Evolutionary conservation across 1,140 invertebrate genomes (phyloP).

Genomic region (Drosophila repleta): DNA sequence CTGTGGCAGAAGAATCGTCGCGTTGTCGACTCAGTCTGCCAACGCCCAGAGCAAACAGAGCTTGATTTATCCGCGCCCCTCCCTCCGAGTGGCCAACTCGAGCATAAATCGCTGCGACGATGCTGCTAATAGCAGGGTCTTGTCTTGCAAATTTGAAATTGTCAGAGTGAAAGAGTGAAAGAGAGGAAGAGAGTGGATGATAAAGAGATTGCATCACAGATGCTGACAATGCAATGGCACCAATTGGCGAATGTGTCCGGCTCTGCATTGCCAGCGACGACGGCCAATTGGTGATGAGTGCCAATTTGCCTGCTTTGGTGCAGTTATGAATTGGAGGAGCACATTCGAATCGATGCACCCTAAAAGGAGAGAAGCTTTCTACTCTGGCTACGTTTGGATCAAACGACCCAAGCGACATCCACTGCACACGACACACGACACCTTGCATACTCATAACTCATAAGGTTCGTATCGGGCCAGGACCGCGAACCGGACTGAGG

Average conservation of each 20-base stretch:
- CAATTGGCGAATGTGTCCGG: constrained; percentile 61
- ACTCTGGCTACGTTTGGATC: constrained; percentile 35
- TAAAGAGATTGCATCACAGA: constrained; percentile 60
- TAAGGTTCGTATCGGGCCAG: constrained; percentile 29
- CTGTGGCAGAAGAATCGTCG: constrained; percentile 30
- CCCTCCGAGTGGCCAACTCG: constrained; percentile 7
- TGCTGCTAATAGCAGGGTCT: constrained; percentile 61
- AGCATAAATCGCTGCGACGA: constrained; percentile 58
- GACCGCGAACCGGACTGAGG: constrained; percentile 29
- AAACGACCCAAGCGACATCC: constrained; percentile 25
- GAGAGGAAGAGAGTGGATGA: constrained; percentile 24
- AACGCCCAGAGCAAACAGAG: constrained; percentile 71
- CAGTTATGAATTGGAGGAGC: constrained; percentile 23
- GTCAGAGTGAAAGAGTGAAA: background rate
- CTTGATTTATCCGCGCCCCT: constrained; percentile 36
- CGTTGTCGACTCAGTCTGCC: constrained; percentile 45
- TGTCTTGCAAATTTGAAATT: constrained; percentile 55
- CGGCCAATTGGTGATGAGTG: constrained; percentile 41
- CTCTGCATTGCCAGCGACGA: constrained; percentile 27
- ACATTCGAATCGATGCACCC: constrained; percentile 16
- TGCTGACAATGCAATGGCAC: constrained; percentile 33
- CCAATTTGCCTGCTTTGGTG: constrained; percentile 55
- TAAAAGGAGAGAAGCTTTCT: constrained; percentile 55
- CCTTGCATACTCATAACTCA: constrained; percentile 56
- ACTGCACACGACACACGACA: constrained; percentile 54